Evolutionary conservation across 2,797 vertebrate species (phyloP).

Genomic region (Sparidentex hasta): DNA sequence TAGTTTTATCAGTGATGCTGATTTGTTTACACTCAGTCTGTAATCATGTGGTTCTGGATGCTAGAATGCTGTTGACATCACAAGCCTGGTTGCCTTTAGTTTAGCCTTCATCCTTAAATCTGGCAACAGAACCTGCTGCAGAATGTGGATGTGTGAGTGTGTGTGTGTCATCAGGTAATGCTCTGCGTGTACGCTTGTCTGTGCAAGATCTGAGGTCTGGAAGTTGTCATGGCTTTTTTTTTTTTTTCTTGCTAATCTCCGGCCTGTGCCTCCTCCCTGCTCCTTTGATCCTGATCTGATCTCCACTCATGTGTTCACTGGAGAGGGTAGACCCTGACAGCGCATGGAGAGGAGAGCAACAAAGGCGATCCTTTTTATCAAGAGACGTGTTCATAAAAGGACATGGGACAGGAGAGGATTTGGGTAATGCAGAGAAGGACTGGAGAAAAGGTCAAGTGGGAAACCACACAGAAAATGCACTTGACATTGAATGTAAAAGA

Average conservation of each 20-base stretch:
- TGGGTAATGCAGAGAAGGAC: neutral
- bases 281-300: constrained; percentile 68
- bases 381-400: constrained; percentile 18
- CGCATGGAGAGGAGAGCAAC: neutral
- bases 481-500: neutral
- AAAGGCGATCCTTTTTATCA: constrained; percentile 17
- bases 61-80: neutral
- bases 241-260: constrained; percentile 55
- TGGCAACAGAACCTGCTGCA: constrained; percentile 17
- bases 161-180: constrained; percentile 5
- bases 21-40: neutral
- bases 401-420: constrained; percentile 8
- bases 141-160: constrained; percentile 7
- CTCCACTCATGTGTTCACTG: constrained; percentile 47
- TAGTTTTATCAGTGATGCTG: neutral
- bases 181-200: constrained; percentile 7
- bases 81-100: neutral
- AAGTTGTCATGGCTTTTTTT: constrained; percentile 23
- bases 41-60: neutral
- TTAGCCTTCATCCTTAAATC: constrained; percentile 18
- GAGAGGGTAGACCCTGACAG: constrained; percentile 39
- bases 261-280: constrained; percentile 25
- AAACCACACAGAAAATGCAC: neutral
- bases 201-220: constrained; percentile 22
- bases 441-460: neutral